Evolutionary conservation across 2,113 vertebrate species (phyloP), one percentile per base, ranked within the genome.

Genomic region (Mirounga angustirostris): DNA sequence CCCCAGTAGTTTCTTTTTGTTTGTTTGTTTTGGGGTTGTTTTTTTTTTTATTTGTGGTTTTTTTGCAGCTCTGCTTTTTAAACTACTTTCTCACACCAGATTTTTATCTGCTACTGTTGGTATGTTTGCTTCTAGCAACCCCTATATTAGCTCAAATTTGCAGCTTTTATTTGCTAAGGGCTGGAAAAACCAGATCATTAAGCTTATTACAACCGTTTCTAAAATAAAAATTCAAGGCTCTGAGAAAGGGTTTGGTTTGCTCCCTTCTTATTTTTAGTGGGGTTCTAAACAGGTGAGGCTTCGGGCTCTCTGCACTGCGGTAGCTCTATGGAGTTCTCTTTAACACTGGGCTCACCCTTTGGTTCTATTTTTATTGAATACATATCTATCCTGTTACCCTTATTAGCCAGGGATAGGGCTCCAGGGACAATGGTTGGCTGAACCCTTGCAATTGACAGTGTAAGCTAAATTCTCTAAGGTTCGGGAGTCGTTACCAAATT

Each of bases 161-260:
- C 52, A 96, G 50, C 9, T 88, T 84, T 94, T 95, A 89, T 93
- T 81, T 95, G 81, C 63, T 56, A 91, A 88, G 84, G 74, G 43
- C 19, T 76, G 54, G 43, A 79, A 94, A 79, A 82, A 40, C 15
- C 36, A 90, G 30, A 67, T 21, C 16, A 58, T 69, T 67, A 87
- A 71, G 52, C 33, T 74, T 7, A 13, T 56, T 61, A 50, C 19
- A 58, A 40, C 12, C 15, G 16, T 46, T 83, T 85, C 26, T 93
- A 93, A 91, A 74, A 91, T 30, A 50, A 73, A 86, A 85, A 71
- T 63, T 28, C 24, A 36, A 84, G 87, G 26, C 52, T 58, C 83
- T 26, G n/a, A 94, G 79, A 91, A 79, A 95, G 26, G 12, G 4
- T 36, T 43, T 86, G 65, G 19, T 73, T 80, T 21, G 52, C 46